These are phyloP conservation scores for Glaucidium brasilianum DNA, from an alignment of 2,113 vertebrate species.

Conservation along the genomic window DNA sequence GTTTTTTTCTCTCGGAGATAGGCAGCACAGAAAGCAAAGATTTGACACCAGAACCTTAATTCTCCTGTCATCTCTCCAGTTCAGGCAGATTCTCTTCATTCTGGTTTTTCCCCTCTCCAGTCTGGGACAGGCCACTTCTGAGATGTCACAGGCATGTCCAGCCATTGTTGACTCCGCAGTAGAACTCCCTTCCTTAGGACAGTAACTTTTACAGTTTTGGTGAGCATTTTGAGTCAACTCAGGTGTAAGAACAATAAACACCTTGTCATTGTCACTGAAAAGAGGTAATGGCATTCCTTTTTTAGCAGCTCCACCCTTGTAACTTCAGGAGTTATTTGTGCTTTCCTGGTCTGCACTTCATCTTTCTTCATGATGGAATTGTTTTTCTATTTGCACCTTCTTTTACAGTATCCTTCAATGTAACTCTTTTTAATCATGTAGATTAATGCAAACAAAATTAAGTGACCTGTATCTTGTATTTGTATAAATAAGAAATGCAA, in stretches of 20 bases:
- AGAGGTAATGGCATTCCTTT: background rate
- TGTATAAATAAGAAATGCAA: background rate
- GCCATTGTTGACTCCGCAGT: background rate
- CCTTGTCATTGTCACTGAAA: background rate
- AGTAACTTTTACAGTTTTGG: background rate
- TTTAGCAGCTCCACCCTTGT: background rate
- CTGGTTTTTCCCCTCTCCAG: background rate
- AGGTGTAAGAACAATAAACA: background rate
- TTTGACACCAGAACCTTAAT: background rate
- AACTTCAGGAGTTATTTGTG: background rate
- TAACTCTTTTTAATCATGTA: background rate
- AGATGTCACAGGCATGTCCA: background rate
- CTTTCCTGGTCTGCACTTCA: background rate
- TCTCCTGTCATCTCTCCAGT: background rate
- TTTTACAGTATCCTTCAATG: background rate
- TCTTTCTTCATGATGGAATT: background rate
- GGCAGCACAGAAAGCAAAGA: background rate
- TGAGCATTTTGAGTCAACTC: background rate
- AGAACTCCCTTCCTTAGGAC: background rate
- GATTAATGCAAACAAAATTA: background rate
- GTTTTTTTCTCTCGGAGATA: background rate
- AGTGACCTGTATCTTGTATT: background rate
- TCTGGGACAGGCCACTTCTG: background rate
- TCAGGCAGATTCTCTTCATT: background rate
- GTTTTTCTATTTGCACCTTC: background rate